Evolutionary conservation across 2,113 vertebrate species (phyloP).

Genomic region (Zosterops japonicus): DNA sequence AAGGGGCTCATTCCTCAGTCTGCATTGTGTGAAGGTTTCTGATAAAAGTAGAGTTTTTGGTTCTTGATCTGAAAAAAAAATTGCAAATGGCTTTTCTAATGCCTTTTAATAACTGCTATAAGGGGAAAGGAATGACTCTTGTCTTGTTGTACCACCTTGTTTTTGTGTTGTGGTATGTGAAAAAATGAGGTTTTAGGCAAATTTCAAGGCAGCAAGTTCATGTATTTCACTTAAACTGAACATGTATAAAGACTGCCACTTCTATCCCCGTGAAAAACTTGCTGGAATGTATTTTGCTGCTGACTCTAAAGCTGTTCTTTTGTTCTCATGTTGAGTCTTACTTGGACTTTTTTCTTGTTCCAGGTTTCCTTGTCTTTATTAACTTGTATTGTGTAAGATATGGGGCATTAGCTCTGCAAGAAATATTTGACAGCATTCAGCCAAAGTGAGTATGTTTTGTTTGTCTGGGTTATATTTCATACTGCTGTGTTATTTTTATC

Average conservation of each 20-base stretch:
- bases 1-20: neutral
- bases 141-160: neutral
- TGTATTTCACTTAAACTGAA: neutral
- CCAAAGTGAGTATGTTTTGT: constrained; percentile 87
- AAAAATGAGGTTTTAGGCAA: neutral
- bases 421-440: constrained; percentile 97
- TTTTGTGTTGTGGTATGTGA: fast-evolving
- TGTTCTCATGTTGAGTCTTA: neutral
- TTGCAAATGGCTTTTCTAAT: neutral
- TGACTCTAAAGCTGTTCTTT: neutral
- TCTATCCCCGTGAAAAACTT: neutral
- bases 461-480: neutral
- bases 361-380: constrained; percentile 97
- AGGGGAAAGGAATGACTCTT: neutral
- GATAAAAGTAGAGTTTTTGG: neutral
- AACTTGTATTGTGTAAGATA: constrained; percentile 95
- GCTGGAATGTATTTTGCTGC: neutral
- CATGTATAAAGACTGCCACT: fast-evolving
- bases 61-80: neutral
- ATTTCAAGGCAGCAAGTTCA: neutral
- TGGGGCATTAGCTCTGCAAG: constrained; percentile 92
- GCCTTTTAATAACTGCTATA: neutral
- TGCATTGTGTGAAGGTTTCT: neutral
- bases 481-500: neutral
- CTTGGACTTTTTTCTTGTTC: constrained; percentile 24